Conservation (phyloP, 2,888 invertebrate species). For the Melolontha melolontha region DNA sequence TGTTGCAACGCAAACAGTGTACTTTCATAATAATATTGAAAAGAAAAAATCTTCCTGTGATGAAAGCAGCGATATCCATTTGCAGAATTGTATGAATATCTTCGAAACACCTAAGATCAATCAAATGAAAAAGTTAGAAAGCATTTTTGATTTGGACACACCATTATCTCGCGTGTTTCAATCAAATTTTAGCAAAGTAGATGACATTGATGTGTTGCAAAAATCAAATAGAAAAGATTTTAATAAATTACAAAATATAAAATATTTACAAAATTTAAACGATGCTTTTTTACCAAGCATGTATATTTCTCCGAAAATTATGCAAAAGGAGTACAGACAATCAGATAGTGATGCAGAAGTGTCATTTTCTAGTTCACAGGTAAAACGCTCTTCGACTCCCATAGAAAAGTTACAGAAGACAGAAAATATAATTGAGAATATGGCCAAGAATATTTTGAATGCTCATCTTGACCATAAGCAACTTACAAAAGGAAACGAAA, state of each 20-base stretch:
- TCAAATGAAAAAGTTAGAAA: conserved; percentile 30
- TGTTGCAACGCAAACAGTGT: conserved; percentile 45
- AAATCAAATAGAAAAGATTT: conserved; percentile 4
- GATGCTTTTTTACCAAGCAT: conserved; percentile 41
- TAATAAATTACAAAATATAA: conserved; percentile 31
- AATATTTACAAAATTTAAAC: conserved; percentile 42
- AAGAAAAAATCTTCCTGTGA: not conserved
- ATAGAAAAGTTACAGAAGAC: conserved; percentile 47
- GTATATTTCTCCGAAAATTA: conserved; percentile 18
- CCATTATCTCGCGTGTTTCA: not conserved
- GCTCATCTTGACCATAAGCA: conserved; percentile 19
- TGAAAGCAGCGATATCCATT: conserved; percentile 14
- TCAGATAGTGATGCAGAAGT: conserved; percentile 52
- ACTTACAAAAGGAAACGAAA: not conserved
- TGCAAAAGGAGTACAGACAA: conserved; percentile 43
- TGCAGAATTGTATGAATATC: conserved; percentile 38
- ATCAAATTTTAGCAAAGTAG: not conserved
- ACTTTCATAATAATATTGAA: conserved; percentile 7
- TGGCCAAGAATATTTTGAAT: conserved; percentile 32
- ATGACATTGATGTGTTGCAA: not conserved
- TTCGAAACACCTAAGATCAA: conserved; percentile 45
- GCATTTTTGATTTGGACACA: conserved; percentile 3
- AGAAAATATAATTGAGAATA: conserved; percentile 28
- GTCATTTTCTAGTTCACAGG: conserved; percentile 57
- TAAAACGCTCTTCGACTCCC: conserved; percentile 57